These are phyloP conservation scores for Margaritifera margaritifera DNA, from an alignment of 2,888 invertebrate genomes.

Conservation along the genomic window DNA sequence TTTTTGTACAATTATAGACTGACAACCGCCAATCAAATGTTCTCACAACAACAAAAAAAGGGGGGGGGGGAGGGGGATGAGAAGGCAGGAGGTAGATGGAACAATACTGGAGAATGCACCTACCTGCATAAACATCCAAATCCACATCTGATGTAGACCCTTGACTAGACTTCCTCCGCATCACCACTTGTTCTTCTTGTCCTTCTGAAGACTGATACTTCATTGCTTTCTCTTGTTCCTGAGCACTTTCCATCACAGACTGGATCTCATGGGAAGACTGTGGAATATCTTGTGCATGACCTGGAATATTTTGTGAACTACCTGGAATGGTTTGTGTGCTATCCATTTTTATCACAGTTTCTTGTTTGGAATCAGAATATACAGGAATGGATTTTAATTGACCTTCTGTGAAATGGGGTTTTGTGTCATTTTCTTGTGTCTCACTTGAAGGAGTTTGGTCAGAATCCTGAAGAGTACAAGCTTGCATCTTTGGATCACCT, in stretches of 20 bases:
- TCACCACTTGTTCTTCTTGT: conserved; percentile 30
- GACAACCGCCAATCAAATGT: too few species aligned
- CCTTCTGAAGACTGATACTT: conserved; percentile 2
- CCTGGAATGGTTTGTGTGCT: conserved; percentile 3
- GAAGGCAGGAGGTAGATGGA: too few species aligned
- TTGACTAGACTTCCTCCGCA: conserved; percentile 30
- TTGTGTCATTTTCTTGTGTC: too few species aligned
- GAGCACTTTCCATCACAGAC: conserved; percentile 20
- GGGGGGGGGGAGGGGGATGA: too few species aligned
- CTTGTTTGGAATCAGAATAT: background rate
- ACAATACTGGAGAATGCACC: background rate
- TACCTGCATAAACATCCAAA: conserved; percentile 37
- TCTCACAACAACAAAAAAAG: too few species aligned
- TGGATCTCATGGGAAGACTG: conserved; percentile 27
- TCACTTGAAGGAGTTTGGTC: too few species aligned
- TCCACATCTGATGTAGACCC: conserved; percentile 9
- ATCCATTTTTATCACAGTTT: conserved; percentile 27
- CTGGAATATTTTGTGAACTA: conserved; percentile 13
- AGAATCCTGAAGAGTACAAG: too few species aligned
- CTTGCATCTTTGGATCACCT: too few species aligned
- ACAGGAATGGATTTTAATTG: background rate
- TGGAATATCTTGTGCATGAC: conserved; percentile 17
- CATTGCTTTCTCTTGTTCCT: background rate
- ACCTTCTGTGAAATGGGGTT: background rate
- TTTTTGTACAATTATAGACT: too few species aligned